Base-by-base conservation (phyloP, 2,113 vertebrate species). In the Dasyprocta punctata region DNA sequence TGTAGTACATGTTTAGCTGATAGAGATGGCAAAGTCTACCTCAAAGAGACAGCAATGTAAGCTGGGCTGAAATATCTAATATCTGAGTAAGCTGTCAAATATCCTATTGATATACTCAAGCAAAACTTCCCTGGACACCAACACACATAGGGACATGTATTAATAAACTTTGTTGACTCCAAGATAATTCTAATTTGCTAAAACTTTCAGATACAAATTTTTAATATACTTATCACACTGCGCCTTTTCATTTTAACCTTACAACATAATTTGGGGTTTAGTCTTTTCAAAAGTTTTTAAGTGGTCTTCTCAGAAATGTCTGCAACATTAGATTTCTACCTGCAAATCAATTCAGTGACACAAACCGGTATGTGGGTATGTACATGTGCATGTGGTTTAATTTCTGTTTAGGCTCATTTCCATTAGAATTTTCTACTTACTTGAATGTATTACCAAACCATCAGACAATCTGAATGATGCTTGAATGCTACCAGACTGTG, bases 401-500 rank as follows among this genome's bases (percentile, higher is more conserved):
- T 82, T 95, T 95, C 38, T 22, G 11, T 89, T 95, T 67, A 94
- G 54, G 41, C 33, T 87, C 8, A 52, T 86, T 97, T 94, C 71
- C 14, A 0, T 89, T 60, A 89, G 47, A 93, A 38, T 20, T 60
- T 95, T 95, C 20, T 73, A 26, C 65, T 86, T 85, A 82, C 36
- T 95, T 58, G 81, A 92, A 92, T 78, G 87, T 92, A 92, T 94
- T 92, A 92, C 83, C 54, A 90, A 69, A 77, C 0, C 52, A 92
- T 71, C 58, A 94, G 75, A 90, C 22, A 88, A 26, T 92, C 52
- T 90, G 67, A 90, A 95, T 49, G 93, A 95, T 90, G 36, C 30
- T 87, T 96, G 44, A 94, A 88, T 88, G 26, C 69, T 92, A 85
- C 81, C 86, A 85, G 69, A 92, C 86, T 85, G 30, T 82, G 83